phyloP scores from a whole-genome alignment of 2,113 vertebrate species.

The Amphiprion percula region DNA sequence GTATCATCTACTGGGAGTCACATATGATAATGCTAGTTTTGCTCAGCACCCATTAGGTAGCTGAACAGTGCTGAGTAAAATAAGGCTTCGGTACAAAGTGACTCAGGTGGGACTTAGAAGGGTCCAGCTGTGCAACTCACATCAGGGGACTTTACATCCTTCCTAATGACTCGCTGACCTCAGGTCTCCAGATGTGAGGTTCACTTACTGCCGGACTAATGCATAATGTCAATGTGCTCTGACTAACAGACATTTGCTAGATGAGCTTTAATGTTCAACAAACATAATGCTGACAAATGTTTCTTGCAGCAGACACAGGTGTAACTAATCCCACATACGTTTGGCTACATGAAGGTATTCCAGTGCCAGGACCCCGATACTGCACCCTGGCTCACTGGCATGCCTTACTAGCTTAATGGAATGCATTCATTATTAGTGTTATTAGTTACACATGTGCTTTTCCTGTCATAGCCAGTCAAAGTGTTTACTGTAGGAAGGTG shows the following conservation, averaged over 20 bases:
- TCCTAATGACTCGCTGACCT: not conserved
- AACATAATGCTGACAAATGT: not conserved
- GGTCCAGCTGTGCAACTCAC: not conserved
- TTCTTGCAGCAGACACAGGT: not conserved
- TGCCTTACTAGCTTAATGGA: not conserved
- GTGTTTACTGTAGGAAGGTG: not conserved
- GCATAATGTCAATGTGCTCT: not conserved
- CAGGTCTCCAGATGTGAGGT: not conserved
- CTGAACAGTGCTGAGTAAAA: not conserved
- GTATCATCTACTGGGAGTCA: too few relatives aligned
- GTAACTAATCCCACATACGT: not conserved
- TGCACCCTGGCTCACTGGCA: not conserved
- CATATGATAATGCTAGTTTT: too few relatives aligned
- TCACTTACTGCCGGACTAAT: not conserved
- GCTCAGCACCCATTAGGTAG: too few relatives aligned
- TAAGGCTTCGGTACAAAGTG: not conserved
- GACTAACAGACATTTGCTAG: not conserved
- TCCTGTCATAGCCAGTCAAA: not conserved
- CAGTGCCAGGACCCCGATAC: constrained; percentile 5
- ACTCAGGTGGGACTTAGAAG: not conserved
- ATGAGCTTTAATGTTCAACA: not conserved
- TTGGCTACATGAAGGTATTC: not conserved
- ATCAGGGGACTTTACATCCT: not conserved
- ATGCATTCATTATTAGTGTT: constrained; percentile 22
- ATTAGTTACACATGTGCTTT: constrained; percentile 17